Conservation (phyloP, 2,113 vertebrate species). For the Platichthys flesus region DNA sequence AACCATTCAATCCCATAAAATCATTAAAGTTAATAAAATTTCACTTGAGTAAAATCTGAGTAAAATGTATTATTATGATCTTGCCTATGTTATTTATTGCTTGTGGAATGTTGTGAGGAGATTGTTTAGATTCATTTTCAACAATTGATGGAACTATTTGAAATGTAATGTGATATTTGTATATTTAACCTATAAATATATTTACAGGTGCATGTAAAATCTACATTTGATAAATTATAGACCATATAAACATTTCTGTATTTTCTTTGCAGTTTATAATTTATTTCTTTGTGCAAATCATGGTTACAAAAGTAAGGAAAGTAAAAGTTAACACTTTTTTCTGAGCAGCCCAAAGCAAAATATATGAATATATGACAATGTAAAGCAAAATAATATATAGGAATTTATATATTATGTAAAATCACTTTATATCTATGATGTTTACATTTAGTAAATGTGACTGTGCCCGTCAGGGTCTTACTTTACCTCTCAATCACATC, state of each 20-base stretch:
- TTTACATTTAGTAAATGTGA: slow-evolving; percentile 12
- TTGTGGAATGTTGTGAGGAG: background rate
- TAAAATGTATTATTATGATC: no score
- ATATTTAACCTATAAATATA: no score
- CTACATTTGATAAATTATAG: no score
- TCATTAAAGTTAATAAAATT: background rate
- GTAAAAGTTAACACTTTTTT: background rate
- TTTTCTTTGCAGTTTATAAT: no score
- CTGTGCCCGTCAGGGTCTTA: background rate
- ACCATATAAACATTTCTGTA: no score
- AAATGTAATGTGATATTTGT: no score
- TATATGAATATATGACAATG: background rate
- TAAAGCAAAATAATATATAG: background rate
- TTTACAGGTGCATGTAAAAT: no score
- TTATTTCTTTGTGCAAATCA: no score
- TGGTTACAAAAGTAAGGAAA: background rate
- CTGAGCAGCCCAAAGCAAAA: background rate
- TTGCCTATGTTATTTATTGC: background rate
- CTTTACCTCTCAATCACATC: slow-evolving; percentile 17
- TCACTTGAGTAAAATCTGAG: background rate
- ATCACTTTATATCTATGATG: background rate
- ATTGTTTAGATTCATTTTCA: background rate
- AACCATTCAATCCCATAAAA: background rate
- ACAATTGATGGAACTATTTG: no score
- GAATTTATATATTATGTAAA: background rate